Percentiles rank a stretch among this genome's conserved stretches.
phyloP scores from a whole-genome alignment of 2,888 invertebrate genomes.

The Willowsia nigromaculata region DNA sequence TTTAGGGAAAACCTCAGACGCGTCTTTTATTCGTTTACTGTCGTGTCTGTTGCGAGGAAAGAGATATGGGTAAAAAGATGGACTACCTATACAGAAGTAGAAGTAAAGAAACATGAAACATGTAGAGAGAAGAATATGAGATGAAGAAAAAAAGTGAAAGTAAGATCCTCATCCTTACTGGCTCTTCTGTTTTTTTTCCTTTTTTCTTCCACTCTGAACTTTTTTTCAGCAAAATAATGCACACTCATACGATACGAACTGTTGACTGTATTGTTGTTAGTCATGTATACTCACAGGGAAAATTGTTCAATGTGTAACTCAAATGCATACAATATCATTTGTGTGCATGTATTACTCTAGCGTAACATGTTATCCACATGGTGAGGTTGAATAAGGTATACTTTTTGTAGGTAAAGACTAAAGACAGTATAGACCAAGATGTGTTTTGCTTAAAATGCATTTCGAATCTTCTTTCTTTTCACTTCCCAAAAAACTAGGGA shows the following conservation, averaged over 20 bases:
- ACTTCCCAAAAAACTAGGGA: neutral
- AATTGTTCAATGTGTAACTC: neutral
- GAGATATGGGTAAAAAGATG: slow-evolving; percentile 12
- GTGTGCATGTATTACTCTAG: no score
- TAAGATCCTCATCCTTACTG: slow-evolving; percentile 3
- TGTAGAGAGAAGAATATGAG: neutral
- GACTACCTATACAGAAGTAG: neutral
- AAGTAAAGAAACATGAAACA: neutral
- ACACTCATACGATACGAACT: slow-evolving; percentile 14
- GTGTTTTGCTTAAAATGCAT: slow-evolving; percentile 1
- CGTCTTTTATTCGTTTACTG: slow-evolving; percentile 29
- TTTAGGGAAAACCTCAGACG: slow-evolving; percentile 53
- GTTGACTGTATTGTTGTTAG: slow-evolving; percentile 24
- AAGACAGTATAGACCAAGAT: neutral
- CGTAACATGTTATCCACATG: no score
- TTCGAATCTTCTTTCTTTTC: slow-evolving; percentile 3
- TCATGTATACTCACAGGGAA: slow-evolving; percentile 9
- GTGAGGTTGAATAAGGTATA: neutral
- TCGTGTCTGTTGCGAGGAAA: neutral
- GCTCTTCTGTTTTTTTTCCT: neutral
- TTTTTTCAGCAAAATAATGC: slow-evolving; percentile 10
- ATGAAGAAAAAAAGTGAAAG: slow-evolving; percentile 39
- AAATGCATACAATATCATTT: neutral
- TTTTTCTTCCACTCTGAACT: neutral
- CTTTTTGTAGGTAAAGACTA: neutral